Base-by-base conservation (phyloP, 2,888 invertebrate genomes). In the Nemotelus nigrinus region DNA sequence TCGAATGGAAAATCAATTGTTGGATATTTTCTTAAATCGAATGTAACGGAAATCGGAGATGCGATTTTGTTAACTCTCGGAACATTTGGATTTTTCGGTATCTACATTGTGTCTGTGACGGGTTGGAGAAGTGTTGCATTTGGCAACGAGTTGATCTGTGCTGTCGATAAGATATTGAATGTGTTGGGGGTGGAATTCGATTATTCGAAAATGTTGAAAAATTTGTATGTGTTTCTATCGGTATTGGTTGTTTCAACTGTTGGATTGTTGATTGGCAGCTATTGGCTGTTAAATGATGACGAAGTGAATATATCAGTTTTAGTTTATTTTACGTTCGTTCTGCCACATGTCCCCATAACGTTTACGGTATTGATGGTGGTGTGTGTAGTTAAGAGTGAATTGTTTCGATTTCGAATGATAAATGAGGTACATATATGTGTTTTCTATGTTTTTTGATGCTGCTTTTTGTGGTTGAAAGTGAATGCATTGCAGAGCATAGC, bases 341-440 rank as follows among this genome's bases (percentile, higher is more conserved):
- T 85, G 80, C 86, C 87, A 58, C 84, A 86, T 77, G 82, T 85
- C 10, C 84, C 86, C 25, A 82, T 86, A 10, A 85, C 85, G 68
- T 82, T 86, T 60, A 85, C 84, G n/a, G 85, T 86, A 72, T 84
- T 85, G 63, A 80, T 86, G 64, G 86, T 85, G 80, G 84, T 86
- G 68, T 84, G 85, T 63, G 81, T 85, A 75, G 83, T 84, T 48
- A 83, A 85, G 63, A 84, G 85, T n/a, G 84, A 86, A 79, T 83
- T 84, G 63, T 82, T 85, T 5, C 85, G 86, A 25, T 80, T 87
- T 79, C 83, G 83, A 43, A 84, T 86, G 79, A 79, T 87, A 8
- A 85, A 86, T 81, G 84, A 85, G 86, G 86, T 86, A 70, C 8
- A 39, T 25, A 4, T 25, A 25, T 25, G 25, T 25, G 25, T 25